A percentile compares a stretch with the other conserved stretches of the same genome.
Conservation (phyloP, 2,888 invertebrate genomes). For the Diloba caeruleocephala region DNA sequence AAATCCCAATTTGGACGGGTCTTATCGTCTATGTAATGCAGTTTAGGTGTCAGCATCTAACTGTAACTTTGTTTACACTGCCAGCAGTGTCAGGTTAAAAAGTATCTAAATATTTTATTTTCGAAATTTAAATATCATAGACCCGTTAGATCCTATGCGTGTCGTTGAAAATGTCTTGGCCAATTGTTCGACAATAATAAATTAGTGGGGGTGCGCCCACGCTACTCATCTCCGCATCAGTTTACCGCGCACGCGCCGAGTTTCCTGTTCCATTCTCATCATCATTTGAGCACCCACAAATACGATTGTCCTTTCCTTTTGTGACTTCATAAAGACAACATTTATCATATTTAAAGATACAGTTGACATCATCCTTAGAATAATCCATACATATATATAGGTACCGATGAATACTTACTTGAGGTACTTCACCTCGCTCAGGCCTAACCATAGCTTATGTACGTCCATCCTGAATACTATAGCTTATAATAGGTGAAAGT, state of each 20-base stretch:
- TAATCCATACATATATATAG: conserved; percentile 23
- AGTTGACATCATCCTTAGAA: conserved; percentile 65
- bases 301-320: conserved; percentile 68
- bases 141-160: conserved; percentile 29
- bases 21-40: too few relatives aligned
- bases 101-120: neutral
- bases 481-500: too few relatives aligned
- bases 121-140: conserved; percentile 1
- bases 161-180: conserved; percentile 55
- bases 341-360: conserved; percentile 64
- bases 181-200: conserved; percentile 77
- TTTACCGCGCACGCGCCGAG: conserved; percentile 81
- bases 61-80: neutral
- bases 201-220: conserved; percentile 84
- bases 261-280: conserved; percentile 82
- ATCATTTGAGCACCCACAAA: conserved; percentile 74
- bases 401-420: conserved; percentile 28
- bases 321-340: conserved; percentile 60
- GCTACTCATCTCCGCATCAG: conserved; percentile 82
- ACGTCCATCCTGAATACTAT: too few relatives aligned
- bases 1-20: too few relatives aligned
- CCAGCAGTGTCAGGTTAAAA: neutral
- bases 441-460: too few relatives aligned
- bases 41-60: conserved; percentile 15
- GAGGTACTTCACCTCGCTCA: too few relatives aligned